Evolutionary conservation across 2,888 invertebrate species (phyloP), one percentile per base, ranked within the genome.

Genomic region (Chydorus sphaericus): DNA sequence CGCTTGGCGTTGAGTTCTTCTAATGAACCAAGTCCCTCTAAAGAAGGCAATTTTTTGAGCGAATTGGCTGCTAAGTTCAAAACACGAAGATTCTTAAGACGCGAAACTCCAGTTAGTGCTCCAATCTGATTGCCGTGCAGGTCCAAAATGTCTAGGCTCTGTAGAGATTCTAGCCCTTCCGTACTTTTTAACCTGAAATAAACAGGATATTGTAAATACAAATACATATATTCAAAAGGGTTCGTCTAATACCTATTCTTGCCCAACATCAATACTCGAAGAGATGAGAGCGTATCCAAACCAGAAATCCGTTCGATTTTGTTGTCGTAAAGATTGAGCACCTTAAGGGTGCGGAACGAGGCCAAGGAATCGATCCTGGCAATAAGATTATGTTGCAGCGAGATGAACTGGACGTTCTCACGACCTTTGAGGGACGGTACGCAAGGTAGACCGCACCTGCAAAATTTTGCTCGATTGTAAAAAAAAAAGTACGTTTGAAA

Each of bases 301-400:
- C 82, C 84, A 57, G 80, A 79, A 59, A 93, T 84, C 66, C 82
- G 82, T 62, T 92, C 92, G 60, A 94, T 81, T 70, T 92, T 90
- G 72, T 94, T 94, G 71, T 93, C 90, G 67, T 93, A 94, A 57
- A 94, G 77, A 71, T 94, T 93, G 58, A 94, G 77, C 69, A 93
- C 93, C 18, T 93, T 91, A 58, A 94, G 74, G 70, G 84, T 82
- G 20, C 79, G 80, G 61, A 88, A 75, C 63, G 73, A 79, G 65
- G 71, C 65, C 6, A 76, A 70, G 55, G 82, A 81, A 59, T 84
- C 78, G 61, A 89, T 76, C 65, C 78, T 79, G 60, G 77, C 83
- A 59, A 94, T 83, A 65, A 88, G 77, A 74, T 94, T 94, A 71
- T 93, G 92, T 68, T 94, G 93, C 59, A 93, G 76, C 48, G 93